phyloP scores from a whole-genome alignment of 2,797 vertebrate species.

The Distichodus sexfasciatus region DNA sequence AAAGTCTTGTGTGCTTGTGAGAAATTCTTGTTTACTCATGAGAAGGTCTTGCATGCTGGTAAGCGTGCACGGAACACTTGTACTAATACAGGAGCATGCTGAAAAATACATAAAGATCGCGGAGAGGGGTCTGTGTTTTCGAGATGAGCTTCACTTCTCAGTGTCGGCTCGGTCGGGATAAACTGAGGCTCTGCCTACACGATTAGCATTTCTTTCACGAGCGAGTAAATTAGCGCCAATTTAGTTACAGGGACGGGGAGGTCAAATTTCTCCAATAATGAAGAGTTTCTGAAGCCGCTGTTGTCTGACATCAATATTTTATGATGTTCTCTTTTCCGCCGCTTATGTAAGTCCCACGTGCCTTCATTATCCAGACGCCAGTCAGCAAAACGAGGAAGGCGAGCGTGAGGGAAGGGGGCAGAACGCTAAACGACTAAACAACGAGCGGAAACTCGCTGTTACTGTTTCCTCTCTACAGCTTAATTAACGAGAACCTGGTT shows the following conservation, averaged over 20 bases:
- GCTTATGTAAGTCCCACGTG: slow-evolving; percentile 68
- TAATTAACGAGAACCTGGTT: slow-evolving; percentile 28
- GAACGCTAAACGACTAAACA: slow-evolving; percentile 2
- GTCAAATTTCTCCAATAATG: slow-evolving; percentile 41
- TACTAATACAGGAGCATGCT: too few species aligned
- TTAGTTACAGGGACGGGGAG: slow-evolving; percentile 21
- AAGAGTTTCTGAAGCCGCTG: slow-evolving; percentile 42
- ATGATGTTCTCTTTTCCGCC: slow-evolving; percentile 58
- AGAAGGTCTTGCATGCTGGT: too few species aligned
- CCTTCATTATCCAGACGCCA: slow-evolving; percentile 79
- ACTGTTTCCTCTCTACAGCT: slow-evolving; percentile 7
- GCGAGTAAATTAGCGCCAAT: slow-evolving; percentile 57
- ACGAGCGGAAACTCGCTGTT: neutral
- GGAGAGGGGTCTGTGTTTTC: too few species aligned
- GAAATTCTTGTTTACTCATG: too few species aligned
- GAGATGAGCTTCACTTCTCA: too few species aligned
- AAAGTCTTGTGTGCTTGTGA: too few species aligned
- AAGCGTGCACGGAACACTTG: too few species aligned
- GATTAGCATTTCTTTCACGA: too few species aligned
- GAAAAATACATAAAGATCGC: too few species aligned
- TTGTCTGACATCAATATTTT: slow-evolving; percentile 60
- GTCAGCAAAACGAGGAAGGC: slow-evolving; percentile 68
- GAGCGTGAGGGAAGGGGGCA: slow-evolving; percentile 31
- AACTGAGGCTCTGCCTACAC: too few species aligned
- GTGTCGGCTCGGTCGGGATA: too few species aligned